Evolutionary conservation across 1,140 invertebrate species (phyloP).

Genomic region (Coelopa frigida): DNA sequence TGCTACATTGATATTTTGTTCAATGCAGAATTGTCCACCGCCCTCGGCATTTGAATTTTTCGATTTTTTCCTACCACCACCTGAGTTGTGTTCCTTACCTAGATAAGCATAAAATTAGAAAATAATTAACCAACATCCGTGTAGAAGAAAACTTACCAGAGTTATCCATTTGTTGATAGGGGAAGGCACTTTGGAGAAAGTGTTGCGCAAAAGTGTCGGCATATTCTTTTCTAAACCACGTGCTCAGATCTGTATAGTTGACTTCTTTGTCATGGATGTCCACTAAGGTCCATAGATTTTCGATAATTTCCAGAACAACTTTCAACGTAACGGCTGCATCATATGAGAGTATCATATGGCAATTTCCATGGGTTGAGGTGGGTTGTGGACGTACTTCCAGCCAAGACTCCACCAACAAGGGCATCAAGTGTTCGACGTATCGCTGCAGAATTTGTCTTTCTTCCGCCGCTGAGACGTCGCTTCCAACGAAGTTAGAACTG

Average conservation of each 20-base stretch:
- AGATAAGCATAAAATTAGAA: conserved; percentile 41
- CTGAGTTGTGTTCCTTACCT: conserved; percentile 23
- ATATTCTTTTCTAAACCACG: conserved; percentile 49
- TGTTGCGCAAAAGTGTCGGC: conserved; percentile 46
- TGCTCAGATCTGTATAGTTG: conserved; percentile 35
- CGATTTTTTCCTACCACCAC: conserved; percentile 38
- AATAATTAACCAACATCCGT: conserved; percentile 10
- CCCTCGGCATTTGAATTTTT: conserved; percentile 9
- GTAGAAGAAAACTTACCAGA: conserved; percentile 5
- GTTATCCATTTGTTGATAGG: conserved; percentile 41
- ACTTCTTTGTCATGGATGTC: conserved; percentile 42
- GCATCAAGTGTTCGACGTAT: conserved; percentile 56
- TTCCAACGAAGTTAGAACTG: not conserved
- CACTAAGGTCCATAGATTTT: conserved; percentile 50
- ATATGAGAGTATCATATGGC: conserved; percentile 45
- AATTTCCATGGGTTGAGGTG: conserved; percentile 22
- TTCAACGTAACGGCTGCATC: conserved; percentile 53
- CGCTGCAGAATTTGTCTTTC: conserved; percentile 29
- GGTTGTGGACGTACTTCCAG: conserved; percentile 54
- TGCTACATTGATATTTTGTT: conserved; percentile 33
- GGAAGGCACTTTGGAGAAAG: conserved; percentile 48
- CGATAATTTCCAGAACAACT: conserved; percentile 51
- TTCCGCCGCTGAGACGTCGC: not conserved
- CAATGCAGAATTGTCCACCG: conserved; percentile 21
- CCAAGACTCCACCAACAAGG: conserved; percentile 67